Base-by-base conservation (phyloP, 1,140 invertebrate species). In the Saxidomus purpurata region DNA sequence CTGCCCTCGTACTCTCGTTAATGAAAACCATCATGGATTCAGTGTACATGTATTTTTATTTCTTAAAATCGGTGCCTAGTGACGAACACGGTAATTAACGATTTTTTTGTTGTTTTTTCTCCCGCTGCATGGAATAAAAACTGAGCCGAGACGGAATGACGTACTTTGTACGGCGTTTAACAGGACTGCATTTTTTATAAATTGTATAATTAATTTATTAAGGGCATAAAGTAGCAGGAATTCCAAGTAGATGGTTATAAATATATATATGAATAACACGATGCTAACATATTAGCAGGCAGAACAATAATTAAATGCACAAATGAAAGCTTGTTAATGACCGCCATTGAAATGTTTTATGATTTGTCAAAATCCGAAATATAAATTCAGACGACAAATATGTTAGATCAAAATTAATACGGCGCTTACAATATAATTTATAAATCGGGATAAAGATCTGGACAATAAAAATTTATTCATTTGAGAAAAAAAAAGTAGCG, bases 11-110 rank as follows among this genome's bases (percentile, higher is more conserved):
- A 28, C 43, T 13, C 6, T 6, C n/a, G 9, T 79, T 79, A 79
- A 79, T 79, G 76, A 79, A 79, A 79, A 79, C 47, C 76, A 79
- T 38, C 43, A 17, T 55, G 17, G 17, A 55, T 40, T 15, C 28
- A 3, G 38, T 71, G 25, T 63, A 71, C 34, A 40, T 71, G 67
- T 19, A 71, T 3, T 19, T 36, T 59, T 19, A 4, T 22, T 38
- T 28, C 34, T 71, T 71, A 36, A 36, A 71, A 40, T 38, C 31
- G 22, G 31, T 38, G 11, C 67, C 11, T 38, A n/a, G 34, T 22
- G 34, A 71, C 25, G 67, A 71, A 19, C 34, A 36, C 0, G 67
- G 6, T 71, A 38, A 71, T 71, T 38, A 71, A 31, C 34, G 34
- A 38, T 15, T 19, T 8, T 19, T 28, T 28, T 25, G n/a, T 22